Evolutionary conservation across 1,140 invertebrate species (phyloP), one percentile per base, ranked within the genome.

Genomic region (Contarinia nasturtii): DNA sequence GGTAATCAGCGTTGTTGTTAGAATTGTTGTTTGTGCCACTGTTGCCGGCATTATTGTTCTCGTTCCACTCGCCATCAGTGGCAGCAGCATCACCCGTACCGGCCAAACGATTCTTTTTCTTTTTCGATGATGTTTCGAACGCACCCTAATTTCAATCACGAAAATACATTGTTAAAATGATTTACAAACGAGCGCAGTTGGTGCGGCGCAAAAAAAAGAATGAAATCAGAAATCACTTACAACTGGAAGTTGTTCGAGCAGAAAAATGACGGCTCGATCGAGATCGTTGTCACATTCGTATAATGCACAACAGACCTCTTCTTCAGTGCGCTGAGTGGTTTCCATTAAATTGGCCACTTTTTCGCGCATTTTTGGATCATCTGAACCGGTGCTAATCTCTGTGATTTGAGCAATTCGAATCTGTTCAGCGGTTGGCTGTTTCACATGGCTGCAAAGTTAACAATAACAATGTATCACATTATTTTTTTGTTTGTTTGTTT

Each of bases 91-190:
- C 49, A 54, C 68, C 50, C 59, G 55, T 62, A 52, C 67, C 66
- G 33, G 72, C 66, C 54, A 77, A 72, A 52, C 77, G 72, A 58
- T 76, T 80, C 68, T 87, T 91, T 68, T 86, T 87, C 68, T 89
- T 90, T 65, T 88, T 89, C 20, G 83, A 77, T 49, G 74, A 76
- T 45, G 76, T 82, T 55, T 78, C 82, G 82, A 86, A 64, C 80
- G 78, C 55, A 73, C 76, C 79, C 82, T 62, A 21, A 54, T 55
- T 56, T 50, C 20, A 33, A 49, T 48, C 49, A 51, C 47, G 45
- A 49, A 45, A 44, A 12, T 27, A 38, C 36, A 38, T 38, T 15
- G n/a, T 45, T 33, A 5, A 19, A 19, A 12, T 5, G 17, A 19
- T 22, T 10, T 15, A 44, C 52, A 50, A 37, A 54, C 52, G 33